Evolutionary conservation across 2,888 invertebrate genomes (phyloP).

Genomic region (Melinopterus prodromus): DNA sequence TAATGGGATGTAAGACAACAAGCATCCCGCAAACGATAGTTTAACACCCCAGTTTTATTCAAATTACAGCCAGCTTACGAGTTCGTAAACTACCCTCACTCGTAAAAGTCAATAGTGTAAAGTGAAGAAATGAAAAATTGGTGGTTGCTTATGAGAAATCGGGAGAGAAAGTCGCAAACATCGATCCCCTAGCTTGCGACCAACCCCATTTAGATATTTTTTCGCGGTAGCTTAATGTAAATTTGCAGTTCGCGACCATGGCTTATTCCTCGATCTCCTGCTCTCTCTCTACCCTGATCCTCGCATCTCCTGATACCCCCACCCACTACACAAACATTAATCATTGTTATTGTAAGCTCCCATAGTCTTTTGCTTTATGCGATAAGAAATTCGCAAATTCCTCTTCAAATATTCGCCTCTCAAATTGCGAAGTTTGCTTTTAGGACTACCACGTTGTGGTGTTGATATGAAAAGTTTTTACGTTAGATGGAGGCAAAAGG

Average conservation of each 20-base stretch:
- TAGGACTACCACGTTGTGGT: background rate
- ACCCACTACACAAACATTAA: background rate
- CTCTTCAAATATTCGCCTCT: background rate
- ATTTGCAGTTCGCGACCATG: background rate
- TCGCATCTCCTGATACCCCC: background rate
- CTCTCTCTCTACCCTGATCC: background rate
- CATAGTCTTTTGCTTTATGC: background rate
- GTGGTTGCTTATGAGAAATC: background rate
- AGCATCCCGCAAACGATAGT: background rate
- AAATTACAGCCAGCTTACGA: background rate
- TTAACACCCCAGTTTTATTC: background rate
- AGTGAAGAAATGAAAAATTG: background rate
- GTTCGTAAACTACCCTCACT: too few species aligned
- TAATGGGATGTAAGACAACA: background rate
- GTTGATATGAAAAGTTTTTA: too few species aligned
- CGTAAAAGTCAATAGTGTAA: background rate
- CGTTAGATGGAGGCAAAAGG: too few species aligned
- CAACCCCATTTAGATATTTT: background rate
- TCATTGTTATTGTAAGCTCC: conserved; percentile 4
- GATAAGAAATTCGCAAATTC: background rate
- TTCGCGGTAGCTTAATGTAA: background rate
- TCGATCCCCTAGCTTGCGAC: background rate
- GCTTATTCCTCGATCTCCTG: background rate
- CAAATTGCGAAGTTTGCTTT: background rate
- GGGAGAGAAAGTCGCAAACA: background rate